Percentiles rank a stretch among this genome's conserved stretches.
These are phyloP conservation scores for Dryas iulia DNA, from an alignment of 1,140 invertebrate genomes.

Conservation along the genomic window DNA sequence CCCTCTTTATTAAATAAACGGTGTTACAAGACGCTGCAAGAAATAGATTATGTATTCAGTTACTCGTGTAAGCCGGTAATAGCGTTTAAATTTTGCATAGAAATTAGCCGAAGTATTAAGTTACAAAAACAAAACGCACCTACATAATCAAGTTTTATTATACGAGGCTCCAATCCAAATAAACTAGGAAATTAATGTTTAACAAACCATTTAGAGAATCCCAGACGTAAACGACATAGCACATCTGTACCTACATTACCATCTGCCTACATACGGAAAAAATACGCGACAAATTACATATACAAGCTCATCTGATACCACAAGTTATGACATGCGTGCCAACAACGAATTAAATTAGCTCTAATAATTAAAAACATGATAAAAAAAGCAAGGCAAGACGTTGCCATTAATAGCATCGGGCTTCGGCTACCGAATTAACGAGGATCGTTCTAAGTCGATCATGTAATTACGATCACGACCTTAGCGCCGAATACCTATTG, in stretches of 20 bases:
- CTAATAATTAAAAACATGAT: slow-evolving; percentile 48
- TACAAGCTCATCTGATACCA: slow-evolving; percentile 30
- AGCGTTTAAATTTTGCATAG: background rate
- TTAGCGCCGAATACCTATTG: slow-evolving; percentile 56
- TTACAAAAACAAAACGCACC: background rate
- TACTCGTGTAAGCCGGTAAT: background rate
- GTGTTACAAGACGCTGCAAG: background rate
- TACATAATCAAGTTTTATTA: background rate
- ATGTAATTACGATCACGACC: slow-evolving; percentile 59
- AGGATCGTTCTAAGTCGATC: slow-evolving; percentile 53
- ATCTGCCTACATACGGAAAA: slow-evolving; percentile 1
- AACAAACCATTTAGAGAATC: background rate
- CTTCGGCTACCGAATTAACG: slow-evolving; percentile 74
- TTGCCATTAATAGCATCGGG: slow-evolving; percentile 60
- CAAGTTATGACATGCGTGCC: slow-evolving; percentile 40
- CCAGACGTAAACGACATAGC: background rate
- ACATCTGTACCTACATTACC: background rate
- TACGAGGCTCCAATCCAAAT: background rate
- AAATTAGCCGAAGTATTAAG: background rate
- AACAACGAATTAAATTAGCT: slow-evolving; percentile 49
- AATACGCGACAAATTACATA: slow-evolving; percentile 20
- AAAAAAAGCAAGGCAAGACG: slow-evolving; percentile 47
- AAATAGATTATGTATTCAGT: background rate
- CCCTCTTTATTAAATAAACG: background rate
- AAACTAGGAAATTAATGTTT: background rate